Evolutionary conservation across 2,113 vertebrate species (phyloP).

Genomic region (Danio rerio): GRCz12tu NC_133184.1:3308501-3309000

Average conservation of each 20-base stretch:
- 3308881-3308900: not conserved
- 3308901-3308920: not conserved
- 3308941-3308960: slow-evolving; percentile 69
- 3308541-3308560: not conserved
- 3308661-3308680: slow-evolving; percentile 85
- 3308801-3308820: too few species aligned
- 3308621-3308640: slow-evolving; percentile 76
- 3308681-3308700: slow-evolving; percentile 70
- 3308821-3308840: too few species aligned
- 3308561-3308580: slow-evolving; percentile 5
- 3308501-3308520: not conserved
- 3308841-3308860: not conserved
- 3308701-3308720: too few species aligned
- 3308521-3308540: slow-evolving; percentile 68
- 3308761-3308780: too few species aligned
- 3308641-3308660: slow-evolving; percentile 66
- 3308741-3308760: too few species aligned
- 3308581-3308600: slow-evolving; percentile 29
- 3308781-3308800: too few species aligned
- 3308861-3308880: not conserved
- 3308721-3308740: too few species aligned
- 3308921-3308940: not conserved
- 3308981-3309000: not conserved
- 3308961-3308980: not conserved
- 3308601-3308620: not conserved